Evolutionary conservation across 1,140 invertebrate species (phyloP).

Genomic region (Octopus bimaculoides): DNA sequence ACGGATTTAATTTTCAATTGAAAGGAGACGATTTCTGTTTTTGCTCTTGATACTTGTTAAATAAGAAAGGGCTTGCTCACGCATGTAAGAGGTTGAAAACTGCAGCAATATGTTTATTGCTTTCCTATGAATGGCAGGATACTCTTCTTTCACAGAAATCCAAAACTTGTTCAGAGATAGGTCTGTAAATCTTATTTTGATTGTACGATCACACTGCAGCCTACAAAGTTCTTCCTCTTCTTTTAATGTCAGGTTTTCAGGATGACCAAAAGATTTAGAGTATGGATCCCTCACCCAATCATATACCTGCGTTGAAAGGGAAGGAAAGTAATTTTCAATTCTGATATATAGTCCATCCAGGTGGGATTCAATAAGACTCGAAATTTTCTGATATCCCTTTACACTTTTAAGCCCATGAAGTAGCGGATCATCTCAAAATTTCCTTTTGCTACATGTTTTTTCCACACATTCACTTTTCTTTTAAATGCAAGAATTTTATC

Average conservation of each 20-base stretch:
- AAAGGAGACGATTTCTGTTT: too few species aligned
- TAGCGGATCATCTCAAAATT: not conserved
- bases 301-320: not conserved
- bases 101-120: too few species aligned
- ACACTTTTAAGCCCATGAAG: not conserved
- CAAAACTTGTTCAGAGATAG: too few species aligned
- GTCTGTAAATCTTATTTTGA: too few species aligned
- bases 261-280: conserved; percentile 1
- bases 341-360: not conserved
- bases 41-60: too few species aligned
- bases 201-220: not conserved
- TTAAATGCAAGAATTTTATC: conserved; percentile 1
- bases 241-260: not conserved
- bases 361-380: conserved; percentile 8
- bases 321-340: conserved; percentile 1
- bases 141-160: too few species aligned
- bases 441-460: conserved; percentile 6
- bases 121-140: too few species aligned
- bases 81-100: too few species aligned
- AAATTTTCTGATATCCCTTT: conserved; percentile 8
- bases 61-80: too few species aligned
- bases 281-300: not conserved
- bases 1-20: too few species aligned
- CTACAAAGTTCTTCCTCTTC: not conserved
- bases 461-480: not conserved